These are phyloP conservation scores for Epinotia bilunana DNA, from an alignment of 2,888 invertebrate species.

Conservation along the genomic window DNA sequence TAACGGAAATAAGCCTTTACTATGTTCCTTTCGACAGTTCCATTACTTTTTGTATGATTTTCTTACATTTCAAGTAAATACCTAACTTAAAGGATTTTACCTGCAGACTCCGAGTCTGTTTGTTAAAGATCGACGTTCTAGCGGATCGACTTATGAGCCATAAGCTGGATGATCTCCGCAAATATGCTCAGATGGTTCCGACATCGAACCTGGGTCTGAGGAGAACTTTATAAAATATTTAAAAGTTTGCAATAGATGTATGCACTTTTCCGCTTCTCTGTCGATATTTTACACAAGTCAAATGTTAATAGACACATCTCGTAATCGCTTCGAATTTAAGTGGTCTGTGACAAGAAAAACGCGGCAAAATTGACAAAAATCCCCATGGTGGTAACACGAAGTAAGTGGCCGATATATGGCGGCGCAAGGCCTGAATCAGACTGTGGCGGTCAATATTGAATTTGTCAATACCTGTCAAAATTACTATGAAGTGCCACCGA, in stretches of 20 bases:
- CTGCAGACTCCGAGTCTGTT: slow-evolving; percentile 12
- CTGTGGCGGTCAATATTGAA: too few relatives aligned
- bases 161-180: slow-evolving; percentile 58
- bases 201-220: slow-evolving; percentile 4
- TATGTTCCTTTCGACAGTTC: neutral
- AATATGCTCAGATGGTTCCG: slow-evolving; percentile 26
- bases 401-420: too few relatives aligned
- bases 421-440: too few relatives aligned
- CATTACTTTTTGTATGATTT: neutral
- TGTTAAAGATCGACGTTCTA: slow-evolving; percentile 49
- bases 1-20: neutral
- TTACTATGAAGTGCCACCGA: too few relatives aligned
- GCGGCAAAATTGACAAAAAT: too few relatives aligned
- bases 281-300: neutral
- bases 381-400: too few relatives aligned
- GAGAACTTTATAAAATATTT: neutral
- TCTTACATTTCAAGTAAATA: slow-evolving; percentile 8
- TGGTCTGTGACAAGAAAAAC: too few relatives aligned
- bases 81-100: slow-evolving; percentile 4
- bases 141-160: slow-evolving; percentile 55
- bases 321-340: too few relatives aligned
- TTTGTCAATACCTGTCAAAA: too few relatives aligned
- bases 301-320: too few relatives aligned
- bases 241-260: neutral
- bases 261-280: too few relatives aligned